Evolutionary conservation across 2,113 vertebrate species (phyloP), one percentile per base, ranked within the genome.

Genomic region (Megaceryle maxima): DNA sequence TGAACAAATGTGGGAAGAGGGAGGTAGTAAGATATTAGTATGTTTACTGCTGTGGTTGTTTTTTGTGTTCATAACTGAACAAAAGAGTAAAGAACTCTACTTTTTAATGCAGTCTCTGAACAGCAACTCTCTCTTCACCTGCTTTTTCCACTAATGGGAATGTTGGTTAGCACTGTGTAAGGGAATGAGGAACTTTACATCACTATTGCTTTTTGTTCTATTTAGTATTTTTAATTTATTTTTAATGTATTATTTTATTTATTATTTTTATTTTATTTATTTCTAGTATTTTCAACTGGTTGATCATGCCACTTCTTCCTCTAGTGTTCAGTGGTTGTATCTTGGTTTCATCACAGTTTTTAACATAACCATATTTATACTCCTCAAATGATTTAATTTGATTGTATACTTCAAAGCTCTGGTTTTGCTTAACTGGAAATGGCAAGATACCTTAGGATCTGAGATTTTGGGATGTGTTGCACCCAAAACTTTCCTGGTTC

Each of bases 1-100:
- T 98, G 66, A 94, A 97, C 62, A 95, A 97, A 76, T 98, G 95
- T 75, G 97, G 97, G 78, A 96, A 85, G 21, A 96, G 63, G 39
- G 89, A 92, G 43, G 96, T 98, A 96, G 91, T 95, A 93, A 83
- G 53, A 67, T 17, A n/a, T 13, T 26, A 39, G 64, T 55, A 15
- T 22, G 73, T 86, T 66, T 60, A 82, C 73, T 72, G 46, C 41
- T 63, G 3, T 39, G 55, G n/a, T 20, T 41, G 10, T 0, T n/a
- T 22, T 77, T 41, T 60, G 5, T 53, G n/a, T 74, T 81, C 13
- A 5, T 55, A 56, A n/a, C 22, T 55, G 48, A 62, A 48, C 10
- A 55, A 75, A 13, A 50, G 70, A 70, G 19, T 46, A 20, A 66
- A 62, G 41, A 74, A 7, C 13, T 76, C 51, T 73, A n/a, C 2